These are phyloP conservation scores for Cirrhinus molitorella DNA, from an alignment of 2,797 vertebrate species.

Conservation along the genomic window DNA sequence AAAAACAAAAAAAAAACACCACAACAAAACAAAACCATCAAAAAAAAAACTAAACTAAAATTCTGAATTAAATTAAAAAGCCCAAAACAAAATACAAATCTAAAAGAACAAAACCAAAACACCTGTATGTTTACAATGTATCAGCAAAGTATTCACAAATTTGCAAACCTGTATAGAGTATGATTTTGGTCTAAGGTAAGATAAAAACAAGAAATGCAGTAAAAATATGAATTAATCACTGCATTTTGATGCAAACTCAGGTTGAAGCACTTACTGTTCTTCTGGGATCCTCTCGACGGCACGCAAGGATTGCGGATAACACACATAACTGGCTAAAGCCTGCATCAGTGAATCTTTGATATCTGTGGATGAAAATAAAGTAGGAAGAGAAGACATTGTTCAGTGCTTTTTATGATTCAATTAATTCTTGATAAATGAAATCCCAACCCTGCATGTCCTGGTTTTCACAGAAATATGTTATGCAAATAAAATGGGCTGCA, in stretches of 20 bases:
- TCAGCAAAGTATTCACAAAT: not conserved
- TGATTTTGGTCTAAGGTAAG: not conserved
- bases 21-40: no score
- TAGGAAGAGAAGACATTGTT: not conserved
- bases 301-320: slow-evolving; percentile 95
- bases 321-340: slow-evolving; percentile 96
- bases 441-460: not conserved
- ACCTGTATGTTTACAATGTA: not conserved
- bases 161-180: not conserved
- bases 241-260: not conserved
- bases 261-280: slow-evolving; percentile 89
- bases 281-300: slow-evolving; percentile 95
- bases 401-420: not conserved
- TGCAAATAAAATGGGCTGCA: not conserved
- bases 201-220: not conserved
- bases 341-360: slow-evolving; percentile 99
- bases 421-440: not conserved
- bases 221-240: not conserved
- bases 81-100: no score
- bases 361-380: slow-evolving; percentile 75
- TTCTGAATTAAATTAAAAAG: no score
- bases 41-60: no score
- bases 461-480: not conserved
- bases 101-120: not conserved
- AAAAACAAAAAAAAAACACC: not conserved